Evolutionary conservation across 2,888 invertebrate species (phyloP).

Genomic region (Torymus auratus): DNA sequence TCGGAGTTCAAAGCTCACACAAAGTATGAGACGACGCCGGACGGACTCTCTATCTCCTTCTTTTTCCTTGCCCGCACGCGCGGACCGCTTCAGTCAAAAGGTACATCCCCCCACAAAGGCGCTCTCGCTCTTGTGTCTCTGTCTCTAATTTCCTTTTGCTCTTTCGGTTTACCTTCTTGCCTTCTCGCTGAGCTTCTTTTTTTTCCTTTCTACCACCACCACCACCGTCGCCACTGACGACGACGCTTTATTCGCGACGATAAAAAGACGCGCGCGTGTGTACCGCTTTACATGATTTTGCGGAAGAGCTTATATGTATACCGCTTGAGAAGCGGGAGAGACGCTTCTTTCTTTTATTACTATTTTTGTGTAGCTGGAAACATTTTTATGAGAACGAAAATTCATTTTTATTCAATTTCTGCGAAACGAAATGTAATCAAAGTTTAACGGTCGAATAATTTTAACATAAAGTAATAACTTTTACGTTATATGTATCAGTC

Average conservation of each 20-base stretch:
- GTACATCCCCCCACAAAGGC: constrained; percentile 24
- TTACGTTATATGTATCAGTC: neutral
- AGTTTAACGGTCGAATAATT: no score
- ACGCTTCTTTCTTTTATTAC: no score
- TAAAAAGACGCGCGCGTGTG: neutral
- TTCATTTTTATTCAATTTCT: no score
- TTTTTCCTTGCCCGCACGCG: constrained; percentile 1
- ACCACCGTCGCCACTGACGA: neutral
- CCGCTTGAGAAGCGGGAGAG: no score
- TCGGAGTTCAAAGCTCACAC: constrained; percentile 42
- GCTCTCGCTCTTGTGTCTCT: neutral
- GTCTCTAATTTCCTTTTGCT: constrained; percentile 41
- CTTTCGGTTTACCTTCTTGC: constrained; percentile 13
- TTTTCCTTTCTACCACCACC: no score
- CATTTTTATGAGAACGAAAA: no score
- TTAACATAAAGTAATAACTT: no score
- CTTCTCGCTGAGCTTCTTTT: neutral
- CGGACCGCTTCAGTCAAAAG: constrained; percentile 22
- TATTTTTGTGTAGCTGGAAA: no score
- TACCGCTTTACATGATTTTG: neutral
- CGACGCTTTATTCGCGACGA: no score
- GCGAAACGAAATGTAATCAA: no score
- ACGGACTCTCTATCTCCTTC: neutral
- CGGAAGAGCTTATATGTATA: neutral
- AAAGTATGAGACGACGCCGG: constrained; percentile 1